Evolutionary conservation across 2,797 vertebrate genomes (phyloP).

Genomic region (Sebastes reedi): DNA sequence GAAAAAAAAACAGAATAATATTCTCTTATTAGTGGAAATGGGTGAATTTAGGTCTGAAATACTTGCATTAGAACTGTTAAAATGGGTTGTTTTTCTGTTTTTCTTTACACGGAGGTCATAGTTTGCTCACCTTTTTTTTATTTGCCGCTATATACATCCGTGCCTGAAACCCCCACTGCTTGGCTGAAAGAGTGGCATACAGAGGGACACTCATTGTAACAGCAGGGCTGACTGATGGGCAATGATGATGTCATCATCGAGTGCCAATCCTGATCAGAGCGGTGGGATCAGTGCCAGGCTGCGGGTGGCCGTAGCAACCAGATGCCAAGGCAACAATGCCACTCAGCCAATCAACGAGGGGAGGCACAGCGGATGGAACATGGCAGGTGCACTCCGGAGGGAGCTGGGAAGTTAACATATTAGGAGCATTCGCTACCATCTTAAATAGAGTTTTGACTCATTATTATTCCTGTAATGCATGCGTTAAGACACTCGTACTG

Average conservation of each 20-base stretch:
- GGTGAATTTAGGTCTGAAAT: background rate
- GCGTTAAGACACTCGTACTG: background rate
- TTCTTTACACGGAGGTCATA: background rate
- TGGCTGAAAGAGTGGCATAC: slow-evolving; percentile 29
- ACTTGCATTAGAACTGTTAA: background rate
- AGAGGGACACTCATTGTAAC: slow-evolving; percentile 49
- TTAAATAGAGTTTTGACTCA: slow-evolving; percentile 8
- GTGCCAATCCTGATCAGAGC: slow-evolving; percentile 73
- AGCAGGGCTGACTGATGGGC: slow-evolving; percentile 72
- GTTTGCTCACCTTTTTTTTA: slow-evolving; percentile 19
- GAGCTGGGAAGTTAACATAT: slow-evolving; percentile 16
- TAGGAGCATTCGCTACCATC: background rate
- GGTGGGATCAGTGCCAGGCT: slow-evolving; percentile 74
- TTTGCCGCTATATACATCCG: background rate
- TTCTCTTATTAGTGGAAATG: background rate
- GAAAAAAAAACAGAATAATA: background rate
- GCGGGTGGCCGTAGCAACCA: slow-evolving; percentile 69
- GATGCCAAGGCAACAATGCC: slow-evolving; percentile 69
- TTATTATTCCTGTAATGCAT: background rate
- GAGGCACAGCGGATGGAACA: slow-evolving; percentile 39
- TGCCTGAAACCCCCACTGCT: slow-evolving; percentile 16
- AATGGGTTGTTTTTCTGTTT: background rate
- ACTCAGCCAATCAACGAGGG: slow-evolving; percentile 55
- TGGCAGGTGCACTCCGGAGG: slow-evolving; percentile 62
- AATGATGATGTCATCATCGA: slow-evolving; percentile 75